Conservation (phyloP, 2,888 invertebrate genomes). For the Marronus borbonicus region DNA sequence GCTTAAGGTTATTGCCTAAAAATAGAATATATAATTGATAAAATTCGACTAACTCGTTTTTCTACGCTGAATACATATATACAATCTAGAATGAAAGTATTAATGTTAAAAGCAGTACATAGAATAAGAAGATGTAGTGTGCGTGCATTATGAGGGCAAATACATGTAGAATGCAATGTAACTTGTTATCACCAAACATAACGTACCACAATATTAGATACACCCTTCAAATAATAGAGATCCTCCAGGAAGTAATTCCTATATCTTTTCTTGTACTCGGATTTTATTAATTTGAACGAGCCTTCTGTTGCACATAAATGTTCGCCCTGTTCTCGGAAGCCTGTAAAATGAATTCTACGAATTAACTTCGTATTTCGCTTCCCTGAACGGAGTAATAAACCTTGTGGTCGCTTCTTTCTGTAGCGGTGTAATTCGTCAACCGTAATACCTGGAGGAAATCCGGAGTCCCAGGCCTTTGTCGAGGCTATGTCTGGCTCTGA, state of each 20-base stretch:
- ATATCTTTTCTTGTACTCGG: constrained; percentile 67
- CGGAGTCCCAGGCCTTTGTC: constrained; percentile 58
- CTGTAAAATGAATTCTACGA: constrained; percentile 51
- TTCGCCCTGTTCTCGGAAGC: constrained; percentile 59
- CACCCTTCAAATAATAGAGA: constrained; percentile 11
- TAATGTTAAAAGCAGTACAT: too few relatives aligned
- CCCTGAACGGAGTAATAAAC: constrained; percentile 59
- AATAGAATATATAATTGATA: too few relatives aligned
- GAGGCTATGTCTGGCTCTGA: constrained; percentile 60
- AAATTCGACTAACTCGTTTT: too few relatives aligned
- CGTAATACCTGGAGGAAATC: constrained; percentile 71
- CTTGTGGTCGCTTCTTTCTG: constrained; percentile 70
- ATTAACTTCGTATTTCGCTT: constrained; percentile 8
- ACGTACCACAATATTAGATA: constrained; percentile 30
- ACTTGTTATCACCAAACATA: too few relatives aligned
- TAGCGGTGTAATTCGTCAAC: constrained; percentile 73
- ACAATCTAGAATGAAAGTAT: too few relatives aligned
- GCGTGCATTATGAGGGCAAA: too few relatives aligned
- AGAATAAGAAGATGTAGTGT: too few relatives aligned
- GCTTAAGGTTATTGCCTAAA: too few relatives aligned
- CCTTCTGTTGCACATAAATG: constrained; percentile 66
- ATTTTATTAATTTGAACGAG: constrained; percentile 64
- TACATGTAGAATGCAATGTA: too few relatives aligned
- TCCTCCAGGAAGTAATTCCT: constrained; percentile 59
- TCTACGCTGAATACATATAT: too few relatives aligned